phyloP scores from a whole-genome alignment of 2,888 invertebrate species.

The Drosophila buzzatii region DNA sequence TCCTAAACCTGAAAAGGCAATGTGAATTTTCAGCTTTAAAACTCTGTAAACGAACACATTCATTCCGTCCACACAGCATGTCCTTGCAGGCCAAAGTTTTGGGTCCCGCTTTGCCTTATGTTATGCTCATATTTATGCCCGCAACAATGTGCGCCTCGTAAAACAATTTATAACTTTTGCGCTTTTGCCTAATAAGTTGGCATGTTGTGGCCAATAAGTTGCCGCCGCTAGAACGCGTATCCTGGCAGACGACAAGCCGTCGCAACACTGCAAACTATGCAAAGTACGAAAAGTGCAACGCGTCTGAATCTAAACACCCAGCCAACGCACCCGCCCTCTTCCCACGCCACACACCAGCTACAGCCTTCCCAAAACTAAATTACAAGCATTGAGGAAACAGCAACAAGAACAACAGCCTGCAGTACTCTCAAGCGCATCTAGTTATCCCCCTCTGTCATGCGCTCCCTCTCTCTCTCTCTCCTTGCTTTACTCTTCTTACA shows the following conservation, averaged over 20 bases:
- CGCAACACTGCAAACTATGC: constrained; percentile 44
- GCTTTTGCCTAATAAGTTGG: constrained; percentile 80
- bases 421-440: constrained; percentile 9
- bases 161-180: constrained; percentile 79
- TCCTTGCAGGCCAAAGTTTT: constrained; percentile 41
- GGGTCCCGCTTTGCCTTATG: constrained; percentile 47
- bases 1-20: no score
- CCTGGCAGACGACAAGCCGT: constrained; percentile 54
- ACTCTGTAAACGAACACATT: background rate
- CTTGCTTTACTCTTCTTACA: constrained; percentile 21
- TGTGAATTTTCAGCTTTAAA: background rate
- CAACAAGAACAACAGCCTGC: constrained; percentile 36
- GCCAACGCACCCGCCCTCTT: no score
- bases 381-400: constrained; percentile 62
- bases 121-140: constrained; percentile 63
- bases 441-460: constrained; percentile 1
- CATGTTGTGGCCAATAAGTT: constrained; percentile 80
- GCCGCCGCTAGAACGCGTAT: constrained; percentile 52
- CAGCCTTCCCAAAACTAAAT: constrained; percentile 53
- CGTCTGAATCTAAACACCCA: background rate
- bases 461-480: constrained; percentile 8
- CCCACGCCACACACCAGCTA: no score
- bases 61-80: constrained; percentile 5
- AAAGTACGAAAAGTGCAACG: constrained; percentile 58
- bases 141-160: constrained; percentile 77